Evolutionary conservation across 1,140 invertebrate species (phyloP).

Genomic region (Metopolophium dirhodum): DNA sequence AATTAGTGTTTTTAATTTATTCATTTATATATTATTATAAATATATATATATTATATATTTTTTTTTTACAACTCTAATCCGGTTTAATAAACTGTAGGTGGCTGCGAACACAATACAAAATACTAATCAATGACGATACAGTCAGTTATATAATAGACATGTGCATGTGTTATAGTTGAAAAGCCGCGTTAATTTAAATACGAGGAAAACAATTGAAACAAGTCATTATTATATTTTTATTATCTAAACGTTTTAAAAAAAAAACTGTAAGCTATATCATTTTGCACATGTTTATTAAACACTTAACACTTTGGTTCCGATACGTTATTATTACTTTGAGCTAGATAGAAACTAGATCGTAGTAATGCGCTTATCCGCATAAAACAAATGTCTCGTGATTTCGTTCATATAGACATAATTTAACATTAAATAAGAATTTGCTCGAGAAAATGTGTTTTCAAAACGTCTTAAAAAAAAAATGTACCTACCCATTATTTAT

Average conservation of each 20-base stretch:
- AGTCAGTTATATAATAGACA: background rate
- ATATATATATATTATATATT: background rate
- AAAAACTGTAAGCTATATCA: background rate
- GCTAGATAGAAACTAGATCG: constrained; percentile 6
- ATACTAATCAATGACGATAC: background rate
- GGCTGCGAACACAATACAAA: background rate
- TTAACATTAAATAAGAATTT: background rate
- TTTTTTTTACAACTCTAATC: background rate
- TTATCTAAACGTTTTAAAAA: background rate
- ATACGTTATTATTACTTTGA: background rate
- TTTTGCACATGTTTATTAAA: background rate
- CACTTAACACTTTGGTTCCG: background rate
- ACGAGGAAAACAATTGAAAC: background rate
- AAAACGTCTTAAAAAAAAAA: background rate
- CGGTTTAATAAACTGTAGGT: background rate
- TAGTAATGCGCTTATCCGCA: constrained; percentile 3
- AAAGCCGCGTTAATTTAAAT: background rate
- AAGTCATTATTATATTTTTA: background rate
- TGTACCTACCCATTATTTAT: background rate
- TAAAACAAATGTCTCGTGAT: background rate
- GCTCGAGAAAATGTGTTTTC: background rate
- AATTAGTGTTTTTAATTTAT: constrained; percentile 9
- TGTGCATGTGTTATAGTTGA: background rate
- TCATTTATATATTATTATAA: background rate
- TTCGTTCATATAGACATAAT: background rate